phyloP scores from a whole-genome alignment of 1,140 invertebrate species.

The Globodera ellingtonae region DNA sequence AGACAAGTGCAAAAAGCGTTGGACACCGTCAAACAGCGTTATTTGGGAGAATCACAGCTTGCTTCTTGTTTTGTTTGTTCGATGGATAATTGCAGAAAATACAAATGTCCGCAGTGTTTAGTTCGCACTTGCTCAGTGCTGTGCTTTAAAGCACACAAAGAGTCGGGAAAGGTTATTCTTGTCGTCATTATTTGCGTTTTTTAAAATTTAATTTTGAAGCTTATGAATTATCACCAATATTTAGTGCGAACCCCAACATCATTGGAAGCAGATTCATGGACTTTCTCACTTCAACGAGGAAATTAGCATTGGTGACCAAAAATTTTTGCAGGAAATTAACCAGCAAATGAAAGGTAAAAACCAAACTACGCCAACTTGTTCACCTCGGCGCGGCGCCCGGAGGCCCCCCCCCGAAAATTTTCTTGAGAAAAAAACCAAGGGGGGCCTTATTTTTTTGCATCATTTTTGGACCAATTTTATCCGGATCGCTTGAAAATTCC shows the following conservation, averaged over 20 bases:
- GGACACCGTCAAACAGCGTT: conserved; percentile 22
- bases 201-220: background rate
- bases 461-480: too few relatives aligned
- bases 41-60: background rate
- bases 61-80: background rate
- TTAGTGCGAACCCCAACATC: background rate
- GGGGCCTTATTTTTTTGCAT: too few relatives aligned
- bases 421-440: too few relatives aligned
- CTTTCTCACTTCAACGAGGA: background rate
- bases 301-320: background rate
- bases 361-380: too few relatives aligned
- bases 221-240: background rate
- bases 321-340: background rate
- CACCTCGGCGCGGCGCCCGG: too few relatives aligned
- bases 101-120: conserved; percentile 5
- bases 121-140: background rate
- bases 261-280: background rate
- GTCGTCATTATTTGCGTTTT: background rate
- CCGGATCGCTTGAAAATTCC: too few relatives aligned
- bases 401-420: too few relatives aligned
- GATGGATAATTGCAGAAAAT: background rate
- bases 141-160: background rate
- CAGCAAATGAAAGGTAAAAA: background rate
- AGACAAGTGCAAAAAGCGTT: conserved; percentile 49
- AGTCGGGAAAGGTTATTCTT: background rate